phyloP scores from a whole-genome alignment of 2,797 vertebrate species.

The Sciaenops ocellatus region DNA sequence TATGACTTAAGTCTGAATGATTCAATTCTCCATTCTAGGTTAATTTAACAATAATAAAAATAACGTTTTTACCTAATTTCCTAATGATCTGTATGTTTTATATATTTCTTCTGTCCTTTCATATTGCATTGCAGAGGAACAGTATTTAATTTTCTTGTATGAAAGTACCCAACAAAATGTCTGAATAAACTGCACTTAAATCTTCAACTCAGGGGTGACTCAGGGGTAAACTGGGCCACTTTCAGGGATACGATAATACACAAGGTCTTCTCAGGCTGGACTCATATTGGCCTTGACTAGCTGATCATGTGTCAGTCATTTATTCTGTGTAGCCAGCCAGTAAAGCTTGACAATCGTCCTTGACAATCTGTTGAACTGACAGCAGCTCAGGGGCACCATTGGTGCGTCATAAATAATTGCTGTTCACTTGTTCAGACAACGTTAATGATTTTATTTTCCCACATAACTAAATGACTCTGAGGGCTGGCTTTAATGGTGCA shows the following conservation, averaged over 20 bases:
- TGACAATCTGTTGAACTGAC: slow-evolving; percentile 40
- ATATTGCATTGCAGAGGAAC: too few relatives aligned
- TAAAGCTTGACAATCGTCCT: slow-evolving; percentile 21
- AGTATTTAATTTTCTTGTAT: too few relatives aligned
- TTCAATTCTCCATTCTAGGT: not conserved
- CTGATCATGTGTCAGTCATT: slow-evolving; percentile 45
- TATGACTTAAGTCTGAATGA: not conserved
- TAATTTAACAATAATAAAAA: not conserved
- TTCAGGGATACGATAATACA: slow-evolving; percentile 34
- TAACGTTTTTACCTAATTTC: too few relatives aligned
- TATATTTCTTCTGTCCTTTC: too few relatives aligned
- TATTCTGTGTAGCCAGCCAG: slow-evolving; percentile 5
- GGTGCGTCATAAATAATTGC: slow-evolving; percentile 64
- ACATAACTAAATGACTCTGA: slow-evolving; percentile 54
- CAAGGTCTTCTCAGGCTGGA: slow-evolving; percentile 7
- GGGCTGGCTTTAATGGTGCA: slow-evolving; percentile 58
- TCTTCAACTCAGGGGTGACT: slow-evolving; percentile 6
- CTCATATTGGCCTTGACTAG: slow-evolving; percentile 42
- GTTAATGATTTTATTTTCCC: slow-evolving; percentile 64
- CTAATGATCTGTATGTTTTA: too few relatives aligned
- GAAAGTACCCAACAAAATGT: too few relatives aligned
- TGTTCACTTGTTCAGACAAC: slow-evolving; percentile 58
- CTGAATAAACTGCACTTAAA: not conserved
- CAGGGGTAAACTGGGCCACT: slow-evolving; percentile 40
- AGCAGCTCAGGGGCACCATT: slow-evolving; percentile 39